Evolutionary conservation across 92 coral and sea anemone species (phyloP).

Genomic region (Micromussa lordhowensis): DNA sequence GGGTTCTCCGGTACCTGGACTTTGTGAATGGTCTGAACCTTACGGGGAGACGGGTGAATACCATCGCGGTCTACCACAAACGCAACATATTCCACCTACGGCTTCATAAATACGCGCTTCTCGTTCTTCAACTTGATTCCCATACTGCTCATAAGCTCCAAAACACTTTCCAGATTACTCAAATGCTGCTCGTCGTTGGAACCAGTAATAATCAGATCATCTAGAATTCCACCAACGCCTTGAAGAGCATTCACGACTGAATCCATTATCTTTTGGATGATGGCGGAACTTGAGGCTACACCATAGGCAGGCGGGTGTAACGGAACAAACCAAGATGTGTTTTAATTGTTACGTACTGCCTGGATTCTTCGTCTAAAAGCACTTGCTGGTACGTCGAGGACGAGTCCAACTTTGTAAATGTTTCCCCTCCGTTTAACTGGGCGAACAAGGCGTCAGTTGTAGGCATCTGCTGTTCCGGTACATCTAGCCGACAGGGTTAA

Average conservation of each 20-base stretch:
- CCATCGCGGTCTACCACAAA: constrained; percentile 40
- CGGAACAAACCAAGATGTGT: constrained; percentile 56
- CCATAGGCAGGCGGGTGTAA: constrained; percentile 62
- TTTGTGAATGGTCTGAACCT: constrained; percentile 47
- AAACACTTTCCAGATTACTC: too few relatives aligned
- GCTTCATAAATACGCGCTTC: constrained; percentile 47
- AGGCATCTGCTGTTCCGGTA: constrained; percentile 59
- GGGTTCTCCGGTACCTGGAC: constrained; percentile 47
- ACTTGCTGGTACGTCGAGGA: constrained; percentile 63
- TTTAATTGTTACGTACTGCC: too few relatives aligned
- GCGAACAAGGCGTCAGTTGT: constrained; percentile 50
- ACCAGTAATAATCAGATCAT: constrained; percentile 55
- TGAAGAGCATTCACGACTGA: constrained; percentile 43
- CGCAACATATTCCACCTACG: constrained; percentile 46
- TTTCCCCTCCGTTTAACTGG: constrained; percentile 51
- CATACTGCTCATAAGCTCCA: too few relatives aligned
- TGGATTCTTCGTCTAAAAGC: constrained; percentile 64
- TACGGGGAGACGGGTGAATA: too few relatives aligned
- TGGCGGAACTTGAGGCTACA: constrained; percentile 55
- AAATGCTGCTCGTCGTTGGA: too few relatives aligned
- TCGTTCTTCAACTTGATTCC: too few relatives aligned
- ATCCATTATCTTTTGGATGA: constrained; percentile 62
- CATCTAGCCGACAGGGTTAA: constrained; percentile 49
- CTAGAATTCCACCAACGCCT: constrained; percentile 61
- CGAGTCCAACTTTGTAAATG: constrained; percentile 58